Conservation (phyloP, 2,888 invertebrate species). For the Trissolcus brochymenae region DNA sequence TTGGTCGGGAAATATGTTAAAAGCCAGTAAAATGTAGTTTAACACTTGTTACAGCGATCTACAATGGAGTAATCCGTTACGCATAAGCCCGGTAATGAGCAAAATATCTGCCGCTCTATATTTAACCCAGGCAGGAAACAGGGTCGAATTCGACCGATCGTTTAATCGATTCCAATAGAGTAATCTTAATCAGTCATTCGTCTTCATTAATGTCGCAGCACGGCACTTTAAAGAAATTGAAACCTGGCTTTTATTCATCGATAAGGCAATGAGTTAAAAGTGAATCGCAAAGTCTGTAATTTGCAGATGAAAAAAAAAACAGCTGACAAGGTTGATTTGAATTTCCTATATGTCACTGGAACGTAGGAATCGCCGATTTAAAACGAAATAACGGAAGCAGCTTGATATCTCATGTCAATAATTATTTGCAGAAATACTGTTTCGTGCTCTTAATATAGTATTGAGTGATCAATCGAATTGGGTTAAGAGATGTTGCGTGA, state of each 20-base stretch:
- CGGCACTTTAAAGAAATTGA: constrained; percentile 23
- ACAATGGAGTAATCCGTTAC: constrained; percentile 28
- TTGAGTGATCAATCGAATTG: constrained; percentile 12
- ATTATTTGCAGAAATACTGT: constrained; percentile 24
- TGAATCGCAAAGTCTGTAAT: constrained; percentile 29
- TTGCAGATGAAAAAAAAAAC: constrained; percentile 14
- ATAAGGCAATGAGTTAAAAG: constrained; percentile 24
- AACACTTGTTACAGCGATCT: constrained; percentile 21
- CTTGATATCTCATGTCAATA: constrained; percentile 33
- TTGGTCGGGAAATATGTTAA: constrained; percentile 29
- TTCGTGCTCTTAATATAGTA: constrained; percentile 26
- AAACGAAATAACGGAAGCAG: constrained; percentile 30
- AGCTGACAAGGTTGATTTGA: constrained; percentile 25
- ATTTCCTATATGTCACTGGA: constrained; percentile 42
- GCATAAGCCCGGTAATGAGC: constrained; percentile 30
- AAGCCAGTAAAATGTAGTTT: constrained; percentile 20
- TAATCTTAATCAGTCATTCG: constrained; percentile 13
- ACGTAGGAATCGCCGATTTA: constrained; percentile 4
- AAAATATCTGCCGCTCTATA: constrained; percentile 21
- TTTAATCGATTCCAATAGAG: constrained; percentile 9
- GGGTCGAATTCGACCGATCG: neutral
- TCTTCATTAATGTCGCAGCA: constrained; percentile 15
- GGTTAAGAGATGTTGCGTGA: constrained; percentile 6
- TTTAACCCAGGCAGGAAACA: neutral
- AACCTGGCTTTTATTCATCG: constrained; percentile 19